Evolutionary conservation across 2,113 vertebrate species (phyloP).

Genomic region (Ageneiosus marmoratus): DNA sequence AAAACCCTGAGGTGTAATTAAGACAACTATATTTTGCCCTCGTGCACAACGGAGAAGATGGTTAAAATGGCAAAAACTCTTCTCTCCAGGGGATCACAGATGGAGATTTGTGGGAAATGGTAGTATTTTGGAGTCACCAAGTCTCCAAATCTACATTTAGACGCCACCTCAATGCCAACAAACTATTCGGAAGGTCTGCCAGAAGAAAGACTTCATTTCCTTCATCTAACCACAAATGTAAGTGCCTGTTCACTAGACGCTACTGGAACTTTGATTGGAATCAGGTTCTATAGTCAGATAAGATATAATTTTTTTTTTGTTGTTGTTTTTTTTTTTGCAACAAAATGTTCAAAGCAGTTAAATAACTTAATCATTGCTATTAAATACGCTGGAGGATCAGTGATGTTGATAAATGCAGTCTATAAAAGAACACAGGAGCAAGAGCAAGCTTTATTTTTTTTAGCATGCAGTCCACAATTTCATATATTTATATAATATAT

Average conservation of each 20-base stretch:
- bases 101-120: neutral
- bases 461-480: too few relatives aligned
- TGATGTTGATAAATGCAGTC: neutral
- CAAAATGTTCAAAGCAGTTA: neutral
- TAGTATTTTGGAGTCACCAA: neutral
- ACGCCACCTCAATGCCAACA: neutral
- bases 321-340: too few relatives aligned
- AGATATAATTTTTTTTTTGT: neutral
- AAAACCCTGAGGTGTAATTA: neutral
- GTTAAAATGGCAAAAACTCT: neutral
- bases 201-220: neutral
- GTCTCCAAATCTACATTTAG: constrained; percentile 10
- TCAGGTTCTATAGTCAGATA: neutral
- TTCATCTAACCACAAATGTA: constrained; percentile 1
- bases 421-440: neutral
- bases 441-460: too few relatives aligned
- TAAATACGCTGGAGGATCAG: neutral
- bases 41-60: neutral
- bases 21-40: neutral
- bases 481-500: neutral
- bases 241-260: neutral
- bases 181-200: neutral
- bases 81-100: neutral
- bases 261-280: neutral
- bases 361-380: neutral